Evolutionary conservation across 2,113 vertebrate species (phyloP), one percentile per base, ranked within the genome.

Genomic region (Sturnira hondurensis): DNA sequence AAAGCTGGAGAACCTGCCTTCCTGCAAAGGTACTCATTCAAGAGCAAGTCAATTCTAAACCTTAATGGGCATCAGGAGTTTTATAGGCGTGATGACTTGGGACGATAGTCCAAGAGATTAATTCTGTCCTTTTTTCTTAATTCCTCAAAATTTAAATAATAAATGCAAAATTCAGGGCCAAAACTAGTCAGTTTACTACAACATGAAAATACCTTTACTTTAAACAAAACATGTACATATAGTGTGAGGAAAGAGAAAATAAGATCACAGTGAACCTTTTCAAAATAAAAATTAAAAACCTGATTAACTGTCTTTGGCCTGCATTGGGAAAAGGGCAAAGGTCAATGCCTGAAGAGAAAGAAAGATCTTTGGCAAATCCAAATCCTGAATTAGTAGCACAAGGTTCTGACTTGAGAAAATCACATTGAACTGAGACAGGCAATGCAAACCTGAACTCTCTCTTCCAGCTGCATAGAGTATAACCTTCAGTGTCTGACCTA

Each of bases 401-500:
- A 28, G 70, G n/a, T 82, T 26, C 63, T 90, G 76, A 85, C 76
- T 70, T 31, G 14, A 89, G 71, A 93, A 93, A 97, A 82, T 88
- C 43, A 47, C 54, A 80, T 77, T 91, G 83, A 94, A 96, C 87
- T 92, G 71, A 77, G 92, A 86, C 7, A 50, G 81, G 47, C 68
- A 90, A 56, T 94, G 84, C 41, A 85, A 90, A 85, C 52, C 82
- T 87, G 43, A 86, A 95, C 73, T 83, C 47, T 33, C 19, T 90
- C 45, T 87, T 86, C 94, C 63, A 93, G 83, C 33, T 94, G 24
- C 38, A 31, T 63, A 7, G 71, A 73, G 58, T 58, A 86, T 89
- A 95, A 96, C 86, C 71, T 83, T 96, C 88, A 95, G 61, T 65
- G 28, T 77, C 73, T 90, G 96, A 93, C 92, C 87, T 94, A 84